A percentile compares a stretch with the other conserved stretches of the same genome.
Conservation (phyloP, 2,797 vertebrate genomes). For the Sebastes variabilis region DNA sequence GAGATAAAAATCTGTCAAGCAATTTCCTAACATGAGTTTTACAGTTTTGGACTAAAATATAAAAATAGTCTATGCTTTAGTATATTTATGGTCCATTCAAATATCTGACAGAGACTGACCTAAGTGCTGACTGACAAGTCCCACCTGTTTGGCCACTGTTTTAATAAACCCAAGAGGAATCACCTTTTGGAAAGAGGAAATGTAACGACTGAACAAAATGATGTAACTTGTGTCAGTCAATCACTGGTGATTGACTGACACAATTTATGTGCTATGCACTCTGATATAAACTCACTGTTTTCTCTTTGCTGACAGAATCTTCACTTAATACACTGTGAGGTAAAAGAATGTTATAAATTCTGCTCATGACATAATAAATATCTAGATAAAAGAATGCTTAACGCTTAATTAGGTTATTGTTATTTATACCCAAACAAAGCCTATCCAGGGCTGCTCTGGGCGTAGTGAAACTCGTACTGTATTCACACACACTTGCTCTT, state of each 20-base stretch:
- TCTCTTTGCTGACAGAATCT: background rate
- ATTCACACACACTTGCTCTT: background rate
- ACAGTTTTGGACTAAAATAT: background rate
- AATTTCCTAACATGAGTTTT: background rate
- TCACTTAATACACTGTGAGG: background rate
- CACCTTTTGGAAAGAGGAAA: background rate
- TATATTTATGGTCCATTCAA: background rate
- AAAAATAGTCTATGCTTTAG: background rate
- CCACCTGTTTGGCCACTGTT: background rate
- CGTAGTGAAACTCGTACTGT: background rate
- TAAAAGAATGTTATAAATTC: background rate
- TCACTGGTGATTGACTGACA: background rate
- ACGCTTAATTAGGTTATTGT: background rate
- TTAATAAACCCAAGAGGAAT: background rate
- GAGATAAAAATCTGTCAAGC: background rate
- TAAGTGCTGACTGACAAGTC: background rate
- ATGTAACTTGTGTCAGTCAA: conserved; percentile 1
- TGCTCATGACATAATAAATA: background rate
- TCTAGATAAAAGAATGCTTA: background rate
- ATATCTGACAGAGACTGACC: background rate
- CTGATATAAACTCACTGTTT: background rate
- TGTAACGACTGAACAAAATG: background rate
- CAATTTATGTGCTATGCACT: background rate
- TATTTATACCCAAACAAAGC: conserved; percentile 2
- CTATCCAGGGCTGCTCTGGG: background rate